phyloP scores from a whole-genome alignment of 2,113 vertebrate genomes.

The Dicrurus megarhynchus region DNA sequence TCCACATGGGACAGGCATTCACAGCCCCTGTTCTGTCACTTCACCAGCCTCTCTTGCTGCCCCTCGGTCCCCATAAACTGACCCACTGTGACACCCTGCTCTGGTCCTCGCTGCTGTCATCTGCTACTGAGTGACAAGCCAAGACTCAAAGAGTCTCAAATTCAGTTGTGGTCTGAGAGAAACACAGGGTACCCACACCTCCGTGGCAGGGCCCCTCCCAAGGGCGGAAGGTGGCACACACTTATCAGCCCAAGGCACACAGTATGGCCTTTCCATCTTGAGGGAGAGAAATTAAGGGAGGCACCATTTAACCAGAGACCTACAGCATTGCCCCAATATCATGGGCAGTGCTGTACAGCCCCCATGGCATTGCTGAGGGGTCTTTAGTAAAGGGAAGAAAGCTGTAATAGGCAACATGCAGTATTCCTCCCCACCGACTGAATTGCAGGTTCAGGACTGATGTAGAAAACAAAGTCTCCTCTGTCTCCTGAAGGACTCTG shows the following conservation, averaged over 20 bases:
- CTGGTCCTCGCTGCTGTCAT: background rate
- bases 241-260: background rate
- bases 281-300: background rate
- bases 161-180: fast-evolving
- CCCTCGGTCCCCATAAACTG: background rate
- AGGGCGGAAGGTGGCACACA: fast-evolving
- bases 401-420: background rate
- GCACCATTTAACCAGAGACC: background rate
- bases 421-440: fast-evolving
- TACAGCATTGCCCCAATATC: background rate
- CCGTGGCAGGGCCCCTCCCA: background rate
- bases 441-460: background rate
- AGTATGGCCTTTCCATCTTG: background rate
- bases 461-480: background rate
- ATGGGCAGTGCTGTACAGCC: background rate
- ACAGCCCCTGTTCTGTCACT: background rate
- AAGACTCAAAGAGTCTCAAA: background rate
- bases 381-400: background rate
- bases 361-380: fast-evolving
- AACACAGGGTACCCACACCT: background rate
- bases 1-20: fast-evolving
- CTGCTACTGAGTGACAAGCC: background rate
- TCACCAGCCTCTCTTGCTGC: background rate
- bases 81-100: background rate
- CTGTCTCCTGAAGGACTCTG: conserved; percentile 16